phyloP scores from a whole-genome alignment of 2,797 vertebrate genomes.

The Parambassis ranga region DNA sequence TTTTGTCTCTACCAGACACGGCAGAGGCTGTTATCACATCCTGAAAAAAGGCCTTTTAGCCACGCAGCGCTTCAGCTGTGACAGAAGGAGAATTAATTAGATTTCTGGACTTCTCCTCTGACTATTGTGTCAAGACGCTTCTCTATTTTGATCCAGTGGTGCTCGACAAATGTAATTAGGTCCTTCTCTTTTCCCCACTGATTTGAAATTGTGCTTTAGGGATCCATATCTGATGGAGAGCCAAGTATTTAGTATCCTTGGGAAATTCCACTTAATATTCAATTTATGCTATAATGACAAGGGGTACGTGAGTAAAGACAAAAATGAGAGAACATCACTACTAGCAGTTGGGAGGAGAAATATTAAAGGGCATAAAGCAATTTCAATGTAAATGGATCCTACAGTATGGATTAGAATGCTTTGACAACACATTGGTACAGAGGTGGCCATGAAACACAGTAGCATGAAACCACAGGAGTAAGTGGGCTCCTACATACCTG shows the following conservation, averaged over 20 bases:
- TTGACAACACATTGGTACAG: background rate
- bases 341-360: slow-evolving; percentile 12
- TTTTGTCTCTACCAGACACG: slow-evolving; percentile 69
- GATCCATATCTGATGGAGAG: slow-evolving; percentile 67
- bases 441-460: slow-evolving; percentile 6
- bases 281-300: slow-evolving; percentile 48
- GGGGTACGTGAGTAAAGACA: slow-evolving; percentile 30
- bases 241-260: slow-evolving; percentile 53
- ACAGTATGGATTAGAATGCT: background rate
- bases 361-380: slow-evolving; percentile 20
- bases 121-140: slow-evolving; percentile 73
- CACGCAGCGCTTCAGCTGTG: slow-evolving; percentile 60
- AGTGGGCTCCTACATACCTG: slow-evolving; percentile 80
- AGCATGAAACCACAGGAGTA: too few relatives aligned
- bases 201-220: slow-evolving; percentile 71
- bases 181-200: slow-evolving; percentile 55
- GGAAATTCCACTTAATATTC: slow-evolving; percentile 56
- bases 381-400: slow-evolving; percentile 23
- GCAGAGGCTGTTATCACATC: slow-evolving; percentile 69
- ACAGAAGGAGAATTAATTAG: slow-evolving; percentile 80
- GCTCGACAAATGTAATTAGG: slow-evolving; percentile 78
- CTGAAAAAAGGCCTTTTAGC: slow-evolving; percentile 70
- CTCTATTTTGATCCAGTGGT: slow-evolving; percentile 73
- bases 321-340: slow-evolving; percentile 36
- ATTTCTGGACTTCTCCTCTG: slow-evolving; percentile 75